phyloP scores from a whole-genome alignment of 2,888 invertebrate genomes.

The Mesodorylaimus sp. region DNA sequence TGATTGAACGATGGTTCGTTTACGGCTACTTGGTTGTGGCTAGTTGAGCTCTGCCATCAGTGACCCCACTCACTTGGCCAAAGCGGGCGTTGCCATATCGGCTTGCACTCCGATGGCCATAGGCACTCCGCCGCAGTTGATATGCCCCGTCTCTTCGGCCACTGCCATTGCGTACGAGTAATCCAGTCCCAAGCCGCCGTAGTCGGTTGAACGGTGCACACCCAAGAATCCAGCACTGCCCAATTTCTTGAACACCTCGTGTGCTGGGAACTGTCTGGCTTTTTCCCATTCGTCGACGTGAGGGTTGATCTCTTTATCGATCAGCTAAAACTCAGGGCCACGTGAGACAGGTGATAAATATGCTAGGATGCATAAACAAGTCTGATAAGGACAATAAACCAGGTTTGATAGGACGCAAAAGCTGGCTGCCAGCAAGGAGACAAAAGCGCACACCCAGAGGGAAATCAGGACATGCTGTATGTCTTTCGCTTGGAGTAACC shows the following conservation, averaged over 20 bases:
- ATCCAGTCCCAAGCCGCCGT: constrained; percentile 41
- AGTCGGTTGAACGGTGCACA: constrained; percentile 36
- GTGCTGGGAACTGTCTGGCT: constrained; percentile 37
- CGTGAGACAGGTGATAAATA: background rate
- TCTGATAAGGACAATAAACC: no score
- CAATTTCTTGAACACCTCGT: constrained; percentile 39
- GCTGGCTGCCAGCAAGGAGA: no score
- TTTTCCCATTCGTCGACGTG: constrained; percentile 40
- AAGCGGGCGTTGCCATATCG: constrained; percentile 41
- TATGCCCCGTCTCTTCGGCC: constrained; percentile 38
- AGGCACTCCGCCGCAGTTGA: constrained; percentile 39
- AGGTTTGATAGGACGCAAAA: no score
- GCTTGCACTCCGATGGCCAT: constrained; percentile 41
- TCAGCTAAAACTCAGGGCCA: constrained; percentile 19
- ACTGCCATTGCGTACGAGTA: constrained; percentile 39
- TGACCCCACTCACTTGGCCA: constrained; percentile 34
- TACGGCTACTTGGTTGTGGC: no score
- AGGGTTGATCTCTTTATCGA: constrained; percentile 40
- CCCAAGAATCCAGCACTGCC: constrained; percentile 40
- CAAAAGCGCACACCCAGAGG: no score
- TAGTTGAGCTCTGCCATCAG: no score
- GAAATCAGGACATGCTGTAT: no score
- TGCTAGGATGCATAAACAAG: background rate
- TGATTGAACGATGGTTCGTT: no score
- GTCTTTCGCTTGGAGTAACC: no score